Conservation (phyloP, 2,888 invertebrate species). For the Leptopilina myrica region DNA sequence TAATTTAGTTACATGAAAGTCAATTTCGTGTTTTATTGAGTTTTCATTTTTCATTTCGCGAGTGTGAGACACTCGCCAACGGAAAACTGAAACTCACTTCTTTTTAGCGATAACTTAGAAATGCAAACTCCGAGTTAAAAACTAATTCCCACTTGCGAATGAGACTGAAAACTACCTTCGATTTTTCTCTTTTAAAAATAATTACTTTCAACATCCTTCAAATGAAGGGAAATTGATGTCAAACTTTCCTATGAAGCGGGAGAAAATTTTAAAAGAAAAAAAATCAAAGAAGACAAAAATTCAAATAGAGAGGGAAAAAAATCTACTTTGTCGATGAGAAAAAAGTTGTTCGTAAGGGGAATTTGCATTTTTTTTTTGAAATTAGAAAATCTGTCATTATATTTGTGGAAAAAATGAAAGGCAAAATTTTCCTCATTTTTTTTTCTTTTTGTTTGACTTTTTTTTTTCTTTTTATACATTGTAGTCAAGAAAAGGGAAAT, state of each 20-base stretch:
- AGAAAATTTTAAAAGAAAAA: not conserved
- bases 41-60: slow-evolving; percentile 7
- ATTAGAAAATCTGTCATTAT: not conserved
- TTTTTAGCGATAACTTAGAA: not conserved
- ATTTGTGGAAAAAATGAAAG: not conserved
- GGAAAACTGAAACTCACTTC: not conserved
- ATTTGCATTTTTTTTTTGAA: no score
- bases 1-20: not conserved
- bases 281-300: not conserved
- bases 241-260: no score
- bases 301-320: no score
- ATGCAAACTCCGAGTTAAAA: not conserved
- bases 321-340: no score
- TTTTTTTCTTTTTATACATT: not conserved
- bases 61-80: slow-evolving; percentile 2
- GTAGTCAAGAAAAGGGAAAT: not conserved
- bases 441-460: not conserved
- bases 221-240: not conserved
- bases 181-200: not conserved
- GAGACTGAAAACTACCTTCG: not conserved
- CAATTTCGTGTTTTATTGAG: not conserved
- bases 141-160: not conserved
- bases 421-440: not conserved
- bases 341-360: no score
- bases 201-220: not conserved